Percentiles rank a stretch among this genome's conserved stretches.
These are phyloP conservation scores for Cricetomys ansorgei DNA, from an alignment of 2,113 vertebrate species.

Conservation along the genomic window DNA sequence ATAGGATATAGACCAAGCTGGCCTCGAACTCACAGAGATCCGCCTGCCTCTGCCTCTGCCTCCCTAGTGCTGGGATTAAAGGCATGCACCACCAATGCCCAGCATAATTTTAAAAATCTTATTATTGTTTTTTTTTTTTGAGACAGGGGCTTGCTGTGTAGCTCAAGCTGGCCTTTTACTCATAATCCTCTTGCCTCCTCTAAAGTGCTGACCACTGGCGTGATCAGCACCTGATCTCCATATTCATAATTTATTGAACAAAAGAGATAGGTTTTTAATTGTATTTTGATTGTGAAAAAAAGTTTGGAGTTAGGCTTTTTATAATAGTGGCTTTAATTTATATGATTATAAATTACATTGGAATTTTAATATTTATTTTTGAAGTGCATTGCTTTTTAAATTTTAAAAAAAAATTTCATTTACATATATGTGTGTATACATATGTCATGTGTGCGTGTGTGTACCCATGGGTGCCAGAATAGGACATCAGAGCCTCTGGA, in stretches of 20 bases:
- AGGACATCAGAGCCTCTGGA: no score
- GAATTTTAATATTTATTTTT: not conserved
- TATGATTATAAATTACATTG: not conserved
- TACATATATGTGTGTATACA: not conserved
- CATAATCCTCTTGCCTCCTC: not conserved
- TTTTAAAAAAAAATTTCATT: not conserved
- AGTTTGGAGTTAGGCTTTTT: not conserved
- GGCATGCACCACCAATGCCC: no score
- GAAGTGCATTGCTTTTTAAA: not conserved
- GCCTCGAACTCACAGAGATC: no score
- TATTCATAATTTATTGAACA: not conserved
- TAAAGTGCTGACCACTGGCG: not conserved
- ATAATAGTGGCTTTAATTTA: not conserved
- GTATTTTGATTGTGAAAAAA: constrained; percentile 16
- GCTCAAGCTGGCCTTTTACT: not conserved
- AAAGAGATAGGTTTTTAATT: constrained; percentile 12
- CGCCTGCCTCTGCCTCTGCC: no score
- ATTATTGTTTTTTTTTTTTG: not conserved
- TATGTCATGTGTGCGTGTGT: not conserved
- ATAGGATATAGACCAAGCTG: no score
- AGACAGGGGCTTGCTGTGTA: not conserved
- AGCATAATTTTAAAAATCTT: not conserved
- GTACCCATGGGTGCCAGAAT: not conserved
- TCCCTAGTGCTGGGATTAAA: no score
- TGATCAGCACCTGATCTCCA: not conserved